phyloP scores from a whole-genome alignment of 2,113 vertebrate species.

The Amphilophus citrinellus region DNA sequence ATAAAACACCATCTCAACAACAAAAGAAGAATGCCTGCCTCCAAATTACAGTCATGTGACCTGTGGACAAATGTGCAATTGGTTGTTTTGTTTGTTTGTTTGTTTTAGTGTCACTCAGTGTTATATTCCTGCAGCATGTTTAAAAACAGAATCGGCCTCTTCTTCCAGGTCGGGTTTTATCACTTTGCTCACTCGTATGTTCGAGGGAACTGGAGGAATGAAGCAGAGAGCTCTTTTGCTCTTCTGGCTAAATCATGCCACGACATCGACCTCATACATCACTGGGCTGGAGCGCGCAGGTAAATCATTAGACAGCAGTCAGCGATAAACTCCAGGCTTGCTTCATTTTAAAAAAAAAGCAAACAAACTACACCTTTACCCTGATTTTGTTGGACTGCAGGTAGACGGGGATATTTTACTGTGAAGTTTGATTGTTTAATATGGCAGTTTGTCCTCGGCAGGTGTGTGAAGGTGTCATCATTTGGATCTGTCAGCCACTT shows the following conservation, averaged over 20 bases:
- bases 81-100: background rate
- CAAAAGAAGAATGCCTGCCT: background rate
- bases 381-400: background rate
- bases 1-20: background rate
- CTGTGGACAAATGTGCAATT: background rate
- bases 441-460: slow-evolving; percentile 54
- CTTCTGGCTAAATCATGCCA: slow-evolving; percentile 88
- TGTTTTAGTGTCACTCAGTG: background rate
- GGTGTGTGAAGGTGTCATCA: slow-evolving; percentile 87
- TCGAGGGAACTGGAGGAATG: slow-evolving; percentile 88
- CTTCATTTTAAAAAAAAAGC: background rate
- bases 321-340: background rate
- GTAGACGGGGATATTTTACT: background rate
- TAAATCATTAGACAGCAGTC: slow-evolving; percentile 44
- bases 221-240: slow-evolving; percentile 84
- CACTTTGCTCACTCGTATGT: slow-evolving; percentile 90
- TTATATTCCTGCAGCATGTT: background rate
- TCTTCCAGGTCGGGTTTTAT: slow-evolving; percentile 84
- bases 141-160: slow-evolving; percentile 7
- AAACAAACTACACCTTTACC: background rate
- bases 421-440: background rate
- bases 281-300: slow-evolving; percentile 85
- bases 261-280: slow-evolving; percentile 86
- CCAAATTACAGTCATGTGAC: background rate
- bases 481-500: slow-evolving; percentile 88